Evolutionary conservation across 2,113 vertebrate species (phyloP), one percentile per base, ranked within the genome.

Genomic region (Strigops habroptila): DNA sequence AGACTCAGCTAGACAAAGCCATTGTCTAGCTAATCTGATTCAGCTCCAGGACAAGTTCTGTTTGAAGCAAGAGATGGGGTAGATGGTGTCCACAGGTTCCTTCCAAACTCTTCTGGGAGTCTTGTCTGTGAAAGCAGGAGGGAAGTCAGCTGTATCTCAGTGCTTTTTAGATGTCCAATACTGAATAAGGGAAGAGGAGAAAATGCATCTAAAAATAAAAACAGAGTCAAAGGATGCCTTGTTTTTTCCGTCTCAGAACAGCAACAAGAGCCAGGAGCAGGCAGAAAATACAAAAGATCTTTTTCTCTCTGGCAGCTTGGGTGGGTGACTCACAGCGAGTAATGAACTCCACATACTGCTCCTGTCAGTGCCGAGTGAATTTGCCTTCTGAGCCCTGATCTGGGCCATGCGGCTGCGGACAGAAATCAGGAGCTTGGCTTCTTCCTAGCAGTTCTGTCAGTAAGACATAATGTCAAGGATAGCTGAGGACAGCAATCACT

Each of bases 151-250:
- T 44, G 24, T 27, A 62, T 31, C n/a, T 69, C 73, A n/a, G 21
- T 19, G 39, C 27, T 84, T 93, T 75, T 68, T 17, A 60, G 60
- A 81, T 41, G 24, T 44, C 86, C 91, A 88, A 90, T 59, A 60
- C n/a, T 73, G 48, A 81, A 60, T 37, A 71, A 78, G 25, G 35
- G n/a, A 77, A 94, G 62, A 90, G 35, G 57, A 93, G 62, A 53
- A 93, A 95, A 94, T n/a, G 15, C 24, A 64, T 55, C 83, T 84
- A 71, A 95, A 95, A 95, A 95, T 93, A 95, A 95, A 94, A 93
- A 69, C 17, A 59, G 33, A 86, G 62, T 93, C 74, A 93, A 92
- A 89, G 69, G 37, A 83, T 69, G 76, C 52, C 71, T 91, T 95
- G 83, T 97, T 94, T 94, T 93, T 83, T 64, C 76, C 89, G 70